Evolutionary conservation across 2,797 vertebrate genomes (phyloP).

Genomic region (Sternotherus odoratus): DNA sequence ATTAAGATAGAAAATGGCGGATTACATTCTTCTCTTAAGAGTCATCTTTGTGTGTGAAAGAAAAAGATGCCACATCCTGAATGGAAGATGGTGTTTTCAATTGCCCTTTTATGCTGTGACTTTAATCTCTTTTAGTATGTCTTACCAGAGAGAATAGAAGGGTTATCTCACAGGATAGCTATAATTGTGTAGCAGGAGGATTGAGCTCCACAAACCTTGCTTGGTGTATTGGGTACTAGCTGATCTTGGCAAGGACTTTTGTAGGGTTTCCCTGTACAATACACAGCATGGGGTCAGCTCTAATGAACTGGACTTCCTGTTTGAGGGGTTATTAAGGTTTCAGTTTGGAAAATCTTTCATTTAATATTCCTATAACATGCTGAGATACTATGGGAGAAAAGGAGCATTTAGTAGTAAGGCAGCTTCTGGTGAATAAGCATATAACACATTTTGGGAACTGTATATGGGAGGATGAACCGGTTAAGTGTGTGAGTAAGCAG

Average conservation of each 20-base stretch:
- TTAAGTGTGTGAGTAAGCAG: not conserved
- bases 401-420: not conserved
- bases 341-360: not conserved
- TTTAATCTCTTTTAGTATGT: not conserved
- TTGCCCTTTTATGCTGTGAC: not conserved
- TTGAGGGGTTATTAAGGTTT: rapidly evolving
- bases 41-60: not conserved
- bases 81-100: not conserved
- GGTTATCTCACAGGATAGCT: not conserved
- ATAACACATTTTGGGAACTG: not conserved
- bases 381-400: not conserved
- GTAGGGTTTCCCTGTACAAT: rapidly evolving
- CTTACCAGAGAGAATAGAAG: rapidly evolving
- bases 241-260: not conserved
- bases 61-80: not conserved
- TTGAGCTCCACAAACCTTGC: not conserved
- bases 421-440: not conserved
- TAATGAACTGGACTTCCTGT: rapidly evolving
- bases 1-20: not conserved
- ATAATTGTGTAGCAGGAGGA: not conserved
- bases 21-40: not conserved
- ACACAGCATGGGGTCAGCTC: not conserved
- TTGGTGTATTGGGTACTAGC: not conserved
- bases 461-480: not conserved
- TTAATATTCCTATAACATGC: not conserved